Evolutionary conservation across 2,113 vertebrate species (phyloP), one percentile per base, ranked within the genome.

Genomic region (Astatoreochromis straeleni): DNA sequence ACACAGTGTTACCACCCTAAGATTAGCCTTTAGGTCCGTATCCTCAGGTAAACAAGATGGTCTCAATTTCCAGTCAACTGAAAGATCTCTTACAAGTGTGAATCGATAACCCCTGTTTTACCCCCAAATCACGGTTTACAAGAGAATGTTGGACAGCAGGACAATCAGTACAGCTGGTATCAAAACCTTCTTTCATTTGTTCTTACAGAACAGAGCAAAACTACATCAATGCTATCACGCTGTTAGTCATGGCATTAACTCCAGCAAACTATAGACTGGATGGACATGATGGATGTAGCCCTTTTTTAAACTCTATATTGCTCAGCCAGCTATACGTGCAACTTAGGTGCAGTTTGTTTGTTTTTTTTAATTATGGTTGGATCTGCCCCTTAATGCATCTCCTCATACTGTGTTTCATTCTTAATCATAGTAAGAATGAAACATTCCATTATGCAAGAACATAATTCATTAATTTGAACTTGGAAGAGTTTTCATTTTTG

Each of bases 181-280:
- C 21, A 45, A 73, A 73, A 73, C 1, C 13, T 16, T 47, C 16
- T 49, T 75, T 26, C 40, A 45, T 26, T 12, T 19, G 24, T 14
- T 75, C 40, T 29, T 75, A 45, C 24, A 31, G 9, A 49, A 31
- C 70, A 75, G 70, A 29, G 9, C 6, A 47, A 17, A 47, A 49
- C 70, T 49, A 75, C 24, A 11, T 29, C 0, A 0, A 31, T 75
- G 4, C 16, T 49, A 49, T 31, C 0, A 75, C 42, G 1, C 16
- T 31, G 9, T 49, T 47, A 0, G 4, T 49, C 42, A 12, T 42
- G 21, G 38, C 68, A 45, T 26, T 70, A 70, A 24, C 12, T 42
- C 35, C n/a, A 70, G 35, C 11, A 70, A 3, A 70, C 35, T 24
- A 16, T 16, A 70, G 11, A 70, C 65, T 70, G 38, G 54, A 26